Evolutionary conservation across 2,797 vertebrate genomes (phyloP), one percentile per base, ranked within the genome.

Genomic region (Ispidina picta): DNA sequence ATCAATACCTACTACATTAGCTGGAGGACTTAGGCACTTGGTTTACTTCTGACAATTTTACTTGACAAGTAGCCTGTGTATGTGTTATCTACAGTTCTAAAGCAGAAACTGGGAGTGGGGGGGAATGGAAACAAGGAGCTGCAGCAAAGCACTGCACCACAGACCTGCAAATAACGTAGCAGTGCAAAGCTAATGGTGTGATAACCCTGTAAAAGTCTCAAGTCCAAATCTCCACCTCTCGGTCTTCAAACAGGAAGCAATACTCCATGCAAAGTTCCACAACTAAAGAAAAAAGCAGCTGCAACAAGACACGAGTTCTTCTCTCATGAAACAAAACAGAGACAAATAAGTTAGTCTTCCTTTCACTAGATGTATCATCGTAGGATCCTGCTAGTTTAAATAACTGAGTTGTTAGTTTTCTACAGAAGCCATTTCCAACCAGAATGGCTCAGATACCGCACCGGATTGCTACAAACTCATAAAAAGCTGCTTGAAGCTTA

Each of bases 401-500:
- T 97, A 97, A 97, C 97, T 95, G 97, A 98, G 97, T 97, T 96
- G 97, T 97, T 97, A 96, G 95, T 97, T 97, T 97, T 97, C 97
- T 97, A 96, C 91, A 97, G 96, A 97, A 97, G 97, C 97, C 97
- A 97, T 97, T 97, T 97, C 96, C 95, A 97, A 97, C 95, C 97
- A 96, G 97, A 97, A 97, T 96, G 97, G 97, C 97, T 97, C 96
- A 97, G 97, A 97, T 97, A 97, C 96, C 95, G 97, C 97, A 97
- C 97, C 95, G 89, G 97, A 97, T 97, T 97, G 97, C 97, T 97
- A 97, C 97, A 97, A 97, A 98, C 97, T 98, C 97, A 97, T 97
- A 97, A 97, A 98, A 98, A 97, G 97, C 97, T 97, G 97, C 98
- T 97, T 97, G 96, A 98, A 98, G 97, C 97, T 97, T 97, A 97